Evolutionary conservation across 2,888 invertebrate genomes (phyloP), one percentile per base, ranked within the genome.

Genomic region (Dascillus cervinus): DNA sequence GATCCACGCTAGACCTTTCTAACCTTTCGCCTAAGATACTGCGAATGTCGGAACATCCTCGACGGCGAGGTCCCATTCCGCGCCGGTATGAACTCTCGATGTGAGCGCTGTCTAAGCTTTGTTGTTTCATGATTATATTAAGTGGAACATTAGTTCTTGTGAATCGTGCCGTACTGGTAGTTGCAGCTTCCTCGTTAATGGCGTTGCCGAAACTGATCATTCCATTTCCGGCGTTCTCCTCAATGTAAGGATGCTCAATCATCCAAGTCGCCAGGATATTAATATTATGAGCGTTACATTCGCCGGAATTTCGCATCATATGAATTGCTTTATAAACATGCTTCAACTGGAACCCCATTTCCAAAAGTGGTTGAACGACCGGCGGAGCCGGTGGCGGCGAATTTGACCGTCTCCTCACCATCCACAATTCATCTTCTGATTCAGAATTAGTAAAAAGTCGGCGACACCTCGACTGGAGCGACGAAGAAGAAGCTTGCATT

Each of bases 251-350:
- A 56, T 78, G 72, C 45, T 77, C 77, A 30, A 77, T 56, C 75
- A 78, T 76, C 77, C 77, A 78, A 3, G 72, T 73, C 3, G 75
- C 76, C 29, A 78, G 51, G 46, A 67, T 67, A 50, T 73, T 76
- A 9, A 75, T 67, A n/a, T 68, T 67, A 23, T 70, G 67, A 1
- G 70, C 57, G 39, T 52, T 61, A 4, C 59, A 45, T 35, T 60
- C 62, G 1, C 55, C 53, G 1, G 54, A 44, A 36, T 55, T 54
- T 45, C 72, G 70, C 25, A 72, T 69, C n/a, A 71, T 70, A 34
- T 56, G 55, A 22, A 76, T 62, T 1, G 77, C 77, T 46, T 66
- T 68, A 44, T 71, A 60, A 29, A 77, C 72, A 43, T 75, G 75
- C 21, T 65, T 57, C 15, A 71, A 51, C 6, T 68, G 62, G 53